Evolutionary conservation across 2,888 invertebrate genomes (phyloP).

Genomic region (Marronus borbonicus): DNA sequence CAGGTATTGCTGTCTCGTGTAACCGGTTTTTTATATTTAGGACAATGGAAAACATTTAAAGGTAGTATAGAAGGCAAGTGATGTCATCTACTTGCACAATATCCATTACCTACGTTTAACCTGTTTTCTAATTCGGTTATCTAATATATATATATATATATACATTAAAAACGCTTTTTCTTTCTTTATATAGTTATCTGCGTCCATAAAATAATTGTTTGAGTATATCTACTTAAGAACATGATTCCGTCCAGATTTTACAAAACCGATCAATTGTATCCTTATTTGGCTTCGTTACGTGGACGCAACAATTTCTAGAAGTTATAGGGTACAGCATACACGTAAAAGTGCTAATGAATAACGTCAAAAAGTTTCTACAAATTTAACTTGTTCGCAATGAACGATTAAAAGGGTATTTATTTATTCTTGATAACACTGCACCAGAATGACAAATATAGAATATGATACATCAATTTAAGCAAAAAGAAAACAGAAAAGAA

Average conservation of each 20-base stretch:
- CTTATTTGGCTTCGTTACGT: constrained; percentile 4
- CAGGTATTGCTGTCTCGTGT: constrained; percentile 32
- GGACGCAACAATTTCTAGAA: constrained; percentile 4
- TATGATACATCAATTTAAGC: no score
- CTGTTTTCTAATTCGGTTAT: constrained; percentile 40
- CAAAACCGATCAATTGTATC: not conserved
- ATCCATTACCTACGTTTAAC: constrained; percentile 43
- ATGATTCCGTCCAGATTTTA: not conserved
- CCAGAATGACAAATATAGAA: no score
- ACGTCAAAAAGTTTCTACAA: not conserved
- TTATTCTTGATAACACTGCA: no score
- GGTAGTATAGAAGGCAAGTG: constrained; percentile 37
- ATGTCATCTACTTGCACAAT: constrained; percentile 47
- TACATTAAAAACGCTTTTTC: constrained; percentile 8
- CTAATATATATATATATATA: not conserved
- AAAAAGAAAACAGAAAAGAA: no score
- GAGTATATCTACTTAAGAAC: not conserved
- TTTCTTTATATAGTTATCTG: not conserved
- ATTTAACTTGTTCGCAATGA: no score
- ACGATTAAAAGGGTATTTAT: no score
- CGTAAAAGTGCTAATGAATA: not conserved
- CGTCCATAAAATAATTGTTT: not conserved
- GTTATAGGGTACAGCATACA: not conserved
- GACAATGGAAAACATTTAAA: constrained; percentile 43
- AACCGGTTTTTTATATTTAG: constrained; percentile 43